Evolutionary conservation across 2,888 invertebrate genomes (phyloP), one percentile per base, ranked within the genome.

Genomic region (Metopia argyrocephala): DNA sequence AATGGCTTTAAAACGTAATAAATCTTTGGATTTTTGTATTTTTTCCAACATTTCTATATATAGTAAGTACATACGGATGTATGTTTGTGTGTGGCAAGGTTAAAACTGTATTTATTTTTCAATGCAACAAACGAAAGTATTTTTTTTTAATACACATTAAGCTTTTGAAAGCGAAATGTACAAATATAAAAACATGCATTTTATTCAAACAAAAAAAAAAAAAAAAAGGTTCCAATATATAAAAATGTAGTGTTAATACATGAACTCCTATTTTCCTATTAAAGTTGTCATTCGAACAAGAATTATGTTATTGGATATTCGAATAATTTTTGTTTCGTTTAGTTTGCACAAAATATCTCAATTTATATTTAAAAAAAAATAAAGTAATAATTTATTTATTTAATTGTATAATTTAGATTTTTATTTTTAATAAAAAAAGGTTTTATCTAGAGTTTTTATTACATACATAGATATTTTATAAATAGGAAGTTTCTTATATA

Each of bases 1-100:
- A 71, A 57, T 78, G 68, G 61, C 46, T 76, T 66, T 69, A 68
- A 78, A 71, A 54, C 23, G 82, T 74, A 74, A 82, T 82, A 82
- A 82, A 79, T 82, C 82, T 66, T 79, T 23, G 57, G 50, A 15
- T 20, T 64, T 52, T 65, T 38, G 20, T 46, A n/a, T 31, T 1
- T 2, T 7, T 38, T 31, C 15, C 6, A 38, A 15, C 12, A 38
- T 38, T 9, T 12, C 38, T 38, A 15, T 15, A 4, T 38, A 38
- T 38, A 15, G 38, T n/a, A n/a, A n/a, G n/a, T n/a, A n/a, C n/a
- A n/a, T n/a, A n/a, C n/a, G n/a, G n/a, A n/a, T n/a, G n/a, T n/a
- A n/a, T 4, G 20, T 54, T 18, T 73, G 52, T 65, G 31, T 57
- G 66, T 31, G 18, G 73, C 71, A 80, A 76, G 76, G 68, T 80